A percentile compares a stretch with the other conserved stretches of the same genome.
phyloP scores from a whole-genome alignment of 2,113 vertebrate species.

The Amphiprion percula region DNA sequence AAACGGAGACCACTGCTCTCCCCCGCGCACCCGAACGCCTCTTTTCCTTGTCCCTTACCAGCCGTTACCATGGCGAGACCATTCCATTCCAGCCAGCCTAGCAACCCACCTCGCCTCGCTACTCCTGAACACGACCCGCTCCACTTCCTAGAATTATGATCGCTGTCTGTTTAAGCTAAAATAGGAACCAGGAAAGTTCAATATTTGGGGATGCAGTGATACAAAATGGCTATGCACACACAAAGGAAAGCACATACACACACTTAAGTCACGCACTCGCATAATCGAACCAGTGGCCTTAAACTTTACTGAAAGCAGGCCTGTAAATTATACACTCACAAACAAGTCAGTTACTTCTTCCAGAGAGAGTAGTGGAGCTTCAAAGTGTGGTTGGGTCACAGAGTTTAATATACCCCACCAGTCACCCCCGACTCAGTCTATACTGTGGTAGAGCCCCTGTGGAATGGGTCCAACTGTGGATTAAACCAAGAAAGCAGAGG shows the following conservation, averaged over 20 bases:
- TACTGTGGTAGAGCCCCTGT: slow-evolving; percentile 43
- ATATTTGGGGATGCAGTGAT: slow-evolving; percentile 54
- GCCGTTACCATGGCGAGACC: slow-evolving; percentile 76
- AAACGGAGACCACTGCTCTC: slow-evolving; percentile 35
- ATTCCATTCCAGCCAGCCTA: slow-evolving; percentile 77
- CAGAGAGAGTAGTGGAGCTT: slow-evolving; percentile 25
- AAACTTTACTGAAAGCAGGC: neutral
- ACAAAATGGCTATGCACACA: slow-evolving; percentile 5
- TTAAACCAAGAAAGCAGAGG: slow-evolving; percentile 63
- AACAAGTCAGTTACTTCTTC: slow-evolving; percentile 23
- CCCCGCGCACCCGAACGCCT: slow-evolving; percentile 34
- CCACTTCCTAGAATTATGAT: slow-evolving; percentile 47
- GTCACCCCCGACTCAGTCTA: neutral
- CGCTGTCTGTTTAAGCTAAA: slow-evolving; percentile 25
- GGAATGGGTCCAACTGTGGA: slow-evolving; percentile 66
- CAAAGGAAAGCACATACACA: neutral
- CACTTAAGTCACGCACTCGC: neutral
- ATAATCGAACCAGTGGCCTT: neutral
- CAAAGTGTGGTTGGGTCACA: slow-evolving; percentile 51
- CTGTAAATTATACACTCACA: slow-evolving; percentile 41
- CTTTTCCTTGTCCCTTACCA: slow-evolving; percentile 46
- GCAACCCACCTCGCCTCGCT: slow-evolving; percentile 72
- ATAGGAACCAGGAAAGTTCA: slow-evolving; percentile 55
- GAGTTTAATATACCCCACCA: slow-evolving; percentile 39
- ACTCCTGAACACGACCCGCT: slow-evolving; percentile 40